Evolutionary conservation across 1,140 invertebrate species (phyloP).

Genomic region (Solenopsis fugax): DNA sequence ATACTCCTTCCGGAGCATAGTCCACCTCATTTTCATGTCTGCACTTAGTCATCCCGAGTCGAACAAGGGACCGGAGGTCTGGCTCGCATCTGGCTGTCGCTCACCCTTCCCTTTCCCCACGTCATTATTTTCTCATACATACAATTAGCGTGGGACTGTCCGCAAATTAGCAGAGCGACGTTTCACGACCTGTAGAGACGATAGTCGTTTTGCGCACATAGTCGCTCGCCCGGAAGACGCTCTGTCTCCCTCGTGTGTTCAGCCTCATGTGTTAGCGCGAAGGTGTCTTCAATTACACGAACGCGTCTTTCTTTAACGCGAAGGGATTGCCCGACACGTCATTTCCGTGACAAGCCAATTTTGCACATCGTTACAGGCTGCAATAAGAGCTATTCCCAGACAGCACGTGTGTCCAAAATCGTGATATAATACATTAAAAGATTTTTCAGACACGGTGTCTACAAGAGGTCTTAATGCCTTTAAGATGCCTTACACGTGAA

Average conservation of each 20-base stretch:
- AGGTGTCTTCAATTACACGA: slow-evolving; percentile 54
- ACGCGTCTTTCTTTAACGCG: slow-evolving; percentile 6
- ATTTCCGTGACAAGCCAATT: neutral
- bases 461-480: too few relatives aligned
- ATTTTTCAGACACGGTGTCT: too few relatives aligned
- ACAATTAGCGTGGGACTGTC: slow-evolving; percentile 72
- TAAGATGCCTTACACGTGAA: too few relatives aligned
- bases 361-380: neutral
- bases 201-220: slow-evolving; percentile 46
- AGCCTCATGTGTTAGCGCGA: neutral
- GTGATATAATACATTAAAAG: too few relatives aligned
- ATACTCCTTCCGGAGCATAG: neutral
- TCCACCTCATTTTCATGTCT: slow-evolving; percentile 41
- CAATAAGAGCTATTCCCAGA: neutral
- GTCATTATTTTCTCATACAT: slow-evolving; percentile 69
- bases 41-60: slow-evolving; percentile 40
- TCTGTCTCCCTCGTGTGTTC: slow-evolving; percentile 19
- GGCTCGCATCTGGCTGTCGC: neutral
- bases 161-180: slow-evolving; percentile 64
- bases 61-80: slow-evolving; percentile 8
- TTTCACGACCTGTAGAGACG: slow-evolving; percentile 69
- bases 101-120: neutral
- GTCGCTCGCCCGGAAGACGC: slow-evolving; percentile 36
- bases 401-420: too few relatives aligned
- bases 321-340: neutral